A percentile compares a stretch with the other conserved stretches of the same genome.
Conservation (phyloP, 2,888 invertebrate genomes). For the Gymnosoma rotundatum region DNA sequence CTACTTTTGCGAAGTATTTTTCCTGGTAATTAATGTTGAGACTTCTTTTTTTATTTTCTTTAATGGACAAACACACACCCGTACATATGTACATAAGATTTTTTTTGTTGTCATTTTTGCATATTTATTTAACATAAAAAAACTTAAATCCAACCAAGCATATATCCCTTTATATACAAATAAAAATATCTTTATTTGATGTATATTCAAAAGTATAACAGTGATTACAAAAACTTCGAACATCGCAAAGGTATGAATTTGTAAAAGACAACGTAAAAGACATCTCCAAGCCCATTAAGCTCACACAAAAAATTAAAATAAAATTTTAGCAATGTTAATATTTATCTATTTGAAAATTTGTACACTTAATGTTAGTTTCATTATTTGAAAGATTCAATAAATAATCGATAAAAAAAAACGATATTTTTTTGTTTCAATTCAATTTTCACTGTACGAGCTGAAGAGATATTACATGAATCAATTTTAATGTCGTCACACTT, state of each 20-base stretch:
- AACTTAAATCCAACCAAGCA: slow-evolving; percentile 61
- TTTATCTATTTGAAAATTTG: too few species aligned
- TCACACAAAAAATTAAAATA: too few species aligned
- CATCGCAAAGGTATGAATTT: not conserved
- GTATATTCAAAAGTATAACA: too few species aligned
- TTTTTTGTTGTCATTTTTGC: slow-evolving; percentile 18
- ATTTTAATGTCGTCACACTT: not conserved
- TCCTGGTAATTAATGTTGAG: slow-evolving; percentile 42
- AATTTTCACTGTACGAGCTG: too few species aligned
- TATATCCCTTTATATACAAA: slow-evolving; percentile 50
- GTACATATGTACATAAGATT: not conserved
- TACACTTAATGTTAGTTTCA: too few species aligned
- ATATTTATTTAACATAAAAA: slow-evolving; percentile 43
- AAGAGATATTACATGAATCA: too few species aligned
- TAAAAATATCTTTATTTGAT: not conserved
- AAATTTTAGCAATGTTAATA: too few species aligned
- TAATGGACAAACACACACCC: not conserved
- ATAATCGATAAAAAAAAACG: too few species aligned
- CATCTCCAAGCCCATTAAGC: too few species aligned
- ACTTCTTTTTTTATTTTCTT: slow-evolving; percentile 35
- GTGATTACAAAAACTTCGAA: too few species aligned
- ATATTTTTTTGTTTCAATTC: too few species aligned
- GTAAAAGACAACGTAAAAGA: not conserved
- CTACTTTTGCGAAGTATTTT: slow-evolving; percentile 19
- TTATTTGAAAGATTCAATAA: too few species aligned